phyloP scores from a whole-genome alignment of 2,888 invertebrate genomes.

The Pheosia gnoma region DNA sequence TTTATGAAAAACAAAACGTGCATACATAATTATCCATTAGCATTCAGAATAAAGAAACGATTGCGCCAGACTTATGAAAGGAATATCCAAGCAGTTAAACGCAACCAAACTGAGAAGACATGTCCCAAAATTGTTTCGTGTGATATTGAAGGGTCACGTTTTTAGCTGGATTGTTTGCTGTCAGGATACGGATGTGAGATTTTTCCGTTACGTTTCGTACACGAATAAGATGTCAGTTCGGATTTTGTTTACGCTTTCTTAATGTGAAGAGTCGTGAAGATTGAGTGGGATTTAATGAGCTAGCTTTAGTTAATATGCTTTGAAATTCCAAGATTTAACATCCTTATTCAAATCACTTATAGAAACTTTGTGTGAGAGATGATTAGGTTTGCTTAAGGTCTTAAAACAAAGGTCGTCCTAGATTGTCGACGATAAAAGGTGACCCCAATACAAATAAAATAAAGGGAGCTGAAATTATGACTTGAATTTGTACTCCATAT shows the following conservation, averaged over 20 bases:
- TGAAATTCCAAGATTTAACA: background rate
- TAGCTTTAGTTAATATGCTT: background rate
- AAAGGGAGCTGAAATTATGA: no score
- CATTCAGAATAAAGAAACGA: slow-evolving; percentile 13
- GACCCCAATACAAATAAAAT: no score
- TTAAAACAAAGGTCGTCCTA: no score
- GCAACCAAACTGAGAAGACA: slow-evolving; percentile 24
- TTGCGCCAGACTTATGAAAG: slow-evolving; percentile 22
- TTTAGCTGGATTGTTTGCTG: slow-evolving; percentile 22
- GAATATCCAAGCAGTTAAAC: slow-evolving; percentile 22
- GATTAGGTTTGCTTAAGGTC: no score
- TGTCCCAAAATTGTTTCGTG: slow-evolving; percentile 36
- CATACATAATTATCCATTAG: slow-evolving; percentile 18
- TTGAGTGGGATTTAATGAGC: background rate
- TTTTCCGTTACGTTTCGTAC: slow-evolving; percentile 24
- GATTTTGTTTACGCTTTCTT: background rate
- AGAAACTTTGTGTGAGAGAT: no score
- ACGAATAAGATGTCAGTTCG: background rate
- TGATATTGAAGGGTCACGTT: slow-evolving; percentile 45
- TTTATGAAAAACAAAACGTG: slow-evolving; percentile 16
- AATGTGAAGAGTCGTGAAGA: background rate
- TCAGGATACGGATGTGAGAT: slow-evolving; percentile 25
- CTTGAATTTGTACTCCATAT: no score
- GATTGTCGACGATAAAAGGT: no score
- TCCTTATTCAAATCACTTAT: no score